These are phyloP conservation scores for Scolopax bukidnonensis DNA, from an alignment of 2,797 vertebrate genomes.

Conservation along the genomic window DNA sequence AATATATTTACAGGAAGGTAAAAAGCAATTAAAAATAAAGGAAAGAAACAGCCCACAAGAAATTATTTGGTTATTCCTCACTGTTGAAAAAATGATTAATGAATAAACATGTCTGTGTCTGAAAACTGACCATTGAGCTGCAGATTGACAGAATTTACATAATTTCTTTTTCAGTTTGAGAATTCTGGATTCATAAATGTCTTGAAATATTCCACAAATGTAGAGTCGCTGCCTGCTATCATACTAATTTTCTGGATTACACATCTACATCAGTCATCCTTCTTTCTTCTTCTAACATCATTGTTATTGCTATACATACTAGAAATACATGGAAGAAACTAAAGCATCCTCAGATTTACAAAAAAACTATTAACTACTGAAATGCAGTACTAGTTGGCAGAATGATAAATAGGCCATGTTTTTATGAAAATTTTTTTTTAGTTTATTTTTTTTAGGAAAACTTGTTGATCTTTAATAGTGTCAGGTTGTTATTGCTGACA, in stretches of 20 bases:
- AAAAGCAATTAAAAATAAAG: background rate
- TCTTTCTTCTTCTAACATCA: background rate
- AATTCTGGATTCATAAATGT: background rate
- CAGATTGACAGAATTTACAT: background rate
- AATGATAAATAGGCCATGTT: background rate
- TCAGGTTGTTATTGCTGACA: background rate
- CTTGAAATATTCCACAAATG: background rate
- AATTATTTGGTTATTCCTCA: rapidly evolving
- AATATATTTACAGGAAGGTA: background rate
- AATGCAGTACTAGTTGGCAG: rapidly evolving
- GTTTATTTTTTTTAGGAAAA: background rate
- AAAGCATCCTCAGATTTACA: background rate
- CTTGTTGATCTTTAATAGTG: background rate
- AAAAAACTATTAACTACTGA: background rate
- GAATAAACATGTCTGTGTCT: background rate
- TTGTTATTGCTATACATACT: background rate
- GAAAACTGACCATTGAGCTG: background rate
- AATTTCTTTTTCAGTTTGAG: background rate
- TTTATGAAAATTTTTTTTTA: background rate
- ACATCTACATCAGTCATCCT: background rate
- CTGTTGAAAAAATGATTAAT: background rate
- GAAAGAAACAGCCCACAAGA: background rate
- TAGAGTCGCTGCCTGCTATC: background rate
- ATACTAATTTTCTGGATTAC: background rate
- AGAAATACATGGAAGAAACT: background rate